phyloP scores from a whole-genome alignment of 1,140 invertebrate genomes.

The Centruroides vittatus region DNA sequence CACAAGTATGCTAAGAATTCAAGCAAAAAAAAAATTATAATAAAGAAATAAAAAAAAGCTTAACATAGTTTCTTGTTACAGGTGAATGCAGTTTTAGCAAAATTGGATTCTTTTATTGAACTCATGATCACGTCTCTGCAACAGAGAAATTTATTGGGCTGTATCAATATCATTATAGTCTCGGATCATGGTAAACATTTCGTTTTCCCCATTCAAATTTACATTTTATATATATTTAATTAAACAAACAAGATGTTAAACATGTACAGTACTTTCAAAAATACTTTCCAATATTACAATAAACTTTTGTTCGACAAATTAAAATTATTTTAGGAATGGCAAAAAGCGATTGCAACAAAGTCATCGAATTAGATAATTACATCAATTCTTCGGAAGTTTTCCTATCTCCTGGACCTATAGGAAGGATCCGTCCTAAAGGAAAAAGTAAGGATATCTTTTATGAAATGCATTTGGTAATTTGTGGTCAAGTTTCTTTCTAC shows the following conservation, averaged over 20 bases:
- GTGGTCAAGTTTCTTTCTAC: too few species aligned
- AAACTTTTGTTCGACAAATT: too few species aligned
- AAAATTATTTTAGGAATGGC: constrained; percentile 6
- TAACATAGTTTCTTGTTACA: constrained; percentile 1
- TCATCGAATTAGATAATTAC: constrained; percentile 7
- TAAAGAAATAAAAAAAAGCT: too few species aligned
- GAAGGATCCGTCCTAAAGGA: constrained; percentile 4
- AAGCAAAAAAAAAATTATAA: too few species aligned
- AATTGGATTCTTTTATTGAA: constrained; percentile 18
- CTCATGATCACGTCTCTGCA: constrained; percentile 11
- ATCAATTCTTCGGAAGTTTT: constrained; percentile 6
- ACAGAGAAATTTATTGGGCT: constrained; percentile 9
- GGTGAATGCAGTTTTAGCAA: constrained; percentile 21
- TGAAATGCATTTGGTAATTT: neutral
- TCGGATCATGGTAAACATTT: constrained; percentile 30
- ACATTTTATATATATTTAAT: too few species aligned
- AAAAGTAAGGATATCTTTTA: neutral
- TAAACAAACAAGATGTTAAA: too few species aligned
- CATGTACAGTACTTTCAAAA: too few species aligned
- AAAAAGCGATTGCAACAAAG: constrained; percentile 5
- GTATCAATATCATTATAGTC: constrained; percentile 31
- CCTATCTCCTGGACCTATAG: constrained; percentile 6
- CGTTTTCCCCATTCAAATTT: too few species aligned
- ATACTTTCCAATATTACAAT: too few species aligned
- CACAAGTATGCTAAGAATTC: constrained; percentile 10